Base-by-base conservation (phyloP, 2,797 vertebrate species). In the Glossophaga mutica region DNA sequence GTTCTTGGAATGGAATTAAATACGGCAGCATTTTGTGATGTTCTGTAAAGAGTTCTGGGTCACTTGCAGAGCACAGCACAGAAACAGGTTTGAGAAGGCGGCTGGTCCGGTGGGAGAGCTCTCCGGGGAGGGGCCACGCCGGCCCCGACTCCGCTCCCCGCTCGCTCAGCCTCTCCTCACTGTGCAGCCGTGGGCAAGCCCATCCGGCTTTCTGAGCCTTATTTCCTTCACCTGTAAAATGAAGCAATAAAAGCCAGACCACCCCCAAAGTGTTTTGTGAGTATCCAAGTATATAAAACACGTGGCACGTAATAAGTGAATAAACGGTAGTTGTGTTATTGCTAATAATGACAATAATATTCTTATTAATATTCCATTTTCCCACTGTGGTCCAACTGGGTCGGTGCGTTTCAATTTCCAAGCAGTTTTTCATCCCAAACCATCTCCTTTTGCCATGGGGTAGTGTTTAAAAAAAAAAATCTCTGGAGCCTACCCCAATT, bases 401-500 rank as follows among this genome's bases (percentile, higher is more conserved):
- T 83, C 74, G n/a, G 39, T 81, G 55, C 59, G 29, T 50, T 88
- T 96, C 78, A 12, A 15, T 94, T 87, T 88, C 59, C 12, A 78
- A 76, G 26, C 9, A 44, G 29, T 81, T 91, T 94, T 95, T 62
- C 62, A 87, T 93, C 94, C 55, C 0, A 48, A 87, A 77, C 52
- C 85, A 32, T 79, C 71, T 92, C 90, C 55, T 89, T 95, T 95
- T 89, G 87, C 92, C 48, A 70, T 37, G 39, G 89, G 79, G 85
- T 95, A 70, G 42, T 65, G n/a, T 70, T 82, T 92, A 86, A 52
- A 87, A 82, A 26, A 52, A 85, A 77, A 92, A 44, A 59, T 90
- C 91, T 78, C 94, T 37, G 87, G 81, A 97, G 96, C 68, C 91
- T 96, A 76, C 67, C 96, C 91, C 96, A 94, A 93, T 97, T 97